Conservation (phyloP, 2,113 vertebrate genomes). For the Chunga burmeisteri region DNA sequence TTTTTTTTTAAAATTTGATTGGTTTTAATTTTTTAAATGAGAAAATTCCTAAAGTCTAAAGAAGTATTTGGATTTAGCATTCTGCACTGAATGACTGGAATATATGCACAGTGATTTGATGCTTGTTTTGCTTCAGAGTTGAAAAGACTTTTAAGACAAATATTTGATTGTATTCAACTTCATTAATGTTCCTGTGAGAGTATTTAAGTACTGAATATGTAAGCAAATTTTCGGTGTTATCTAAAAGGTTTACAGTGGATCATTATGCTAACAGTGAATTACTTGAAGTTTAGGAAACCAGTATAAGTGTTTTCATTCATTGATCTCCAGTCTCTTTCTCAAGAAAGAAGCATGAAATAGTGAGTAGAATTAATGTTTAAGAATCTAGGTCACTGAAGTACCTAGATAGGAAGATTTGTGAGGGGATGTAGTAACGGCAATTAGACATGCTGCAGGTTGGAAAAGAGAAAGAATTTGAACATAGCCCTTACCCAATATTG, state of each 20-base stretch:
- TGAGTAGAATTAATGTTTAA: not conserved
- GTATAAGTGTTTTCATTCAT: not conserved
- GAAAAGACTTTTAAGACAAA: not conserved
- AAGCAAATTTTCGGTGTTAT: not conserved
- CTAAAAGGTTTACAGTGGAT: not conserved
- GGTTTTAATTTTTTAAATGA: not conserved
- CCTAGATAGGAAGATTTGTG: not conserved
- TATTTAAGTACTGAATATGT: not conserved
- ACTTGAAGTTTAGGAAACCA: not conserved
- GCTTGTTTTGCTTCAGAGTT: not conserved
- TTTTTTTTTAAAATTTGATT: rapidly evolving
- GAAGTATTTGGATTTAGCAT: not conserved
- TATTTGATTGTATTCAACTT: not conserved
- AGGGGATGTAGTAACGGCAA: not conserved
- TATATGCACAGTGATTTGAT: not conserved
- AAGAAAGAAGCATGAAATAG: not conserved
- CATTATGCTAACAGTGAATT: not conserved
- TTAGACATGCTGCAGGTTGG: not conserved
- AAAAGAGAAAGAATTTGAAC: not conserved
- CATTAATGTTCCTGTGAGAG: not conserved
- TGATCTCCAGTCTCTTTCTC: not conserved
- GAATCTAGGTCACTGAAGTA: not conserved
- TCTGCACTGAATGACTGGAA: not conserved
- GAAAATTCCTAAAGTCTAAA: not conserved
- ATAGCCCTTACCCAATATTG: not conserved